Conservation (phyloP, 2,888 invertebrate species). For the Troilus luridus region DNA sequence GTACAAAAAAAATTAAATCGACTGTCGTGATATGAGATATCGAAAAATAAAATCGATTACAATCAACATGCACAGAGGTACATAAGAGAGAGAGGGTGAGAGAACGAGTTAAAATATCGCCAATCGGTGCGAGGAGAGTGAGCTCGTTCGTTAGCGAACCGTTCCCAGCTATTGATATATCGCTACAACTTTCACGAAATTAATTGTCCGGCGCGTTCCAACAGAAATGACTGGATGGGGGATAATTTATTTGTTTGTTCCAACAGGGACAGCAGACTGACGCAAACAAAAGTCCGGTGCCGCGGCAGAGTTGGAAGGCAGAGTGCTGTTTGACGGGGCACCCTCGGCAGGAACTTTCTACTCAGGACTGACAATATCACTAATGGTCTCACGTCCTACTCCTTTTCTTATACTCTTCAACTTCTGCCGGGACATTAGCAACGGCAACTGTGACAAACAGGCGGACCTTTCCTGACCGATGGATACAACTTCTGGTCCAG, state of each 20-base stretch:
- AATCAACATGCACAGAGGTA: not conserved
- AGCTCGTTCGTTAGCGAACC: not conserved
- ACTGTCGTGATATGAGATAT: not conserved
- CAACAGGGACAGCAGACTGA: not conserved
- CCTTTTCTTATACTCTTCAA: conserved; percentile 31
- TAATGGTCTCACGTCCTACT: conserved; percentile 42
- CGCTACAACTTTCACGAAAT: conserved; percentile 18
- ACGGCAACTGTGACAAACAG: conserved; percentile 15
- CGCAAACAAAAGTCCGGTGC: not conserved
- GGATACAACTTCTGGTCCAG: not conserved
- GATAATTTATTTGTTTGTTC: conserved; percentile 28
- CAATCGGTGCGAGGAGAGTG: not conserved
- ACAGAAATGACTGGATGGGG: too few relatives aligned
- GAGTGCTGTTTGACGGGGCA: not conserved
- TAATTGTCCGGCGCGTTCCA: not conserved
- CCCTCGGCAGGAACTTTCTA: not conserved
- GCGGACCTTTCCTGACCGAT: not conserved
- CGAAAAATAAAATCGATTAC: not conserved
- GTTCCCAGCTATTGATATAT: conserved; percentile 22
- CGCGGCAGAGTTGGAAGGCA: not conserved
- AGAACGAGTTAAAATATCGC: not conserved
- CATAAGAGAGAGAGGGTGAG: not conserved
- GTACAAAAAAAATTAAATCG: too few relatives aligned
- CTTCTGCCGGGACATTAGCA: conserved; percentile 19
- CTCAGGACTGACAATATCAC: conserved; percentile 7